phyloP scores from a whole-genome alignment of 1,140 invertebrate species.

The Hypothenemus hampei region DNA sequence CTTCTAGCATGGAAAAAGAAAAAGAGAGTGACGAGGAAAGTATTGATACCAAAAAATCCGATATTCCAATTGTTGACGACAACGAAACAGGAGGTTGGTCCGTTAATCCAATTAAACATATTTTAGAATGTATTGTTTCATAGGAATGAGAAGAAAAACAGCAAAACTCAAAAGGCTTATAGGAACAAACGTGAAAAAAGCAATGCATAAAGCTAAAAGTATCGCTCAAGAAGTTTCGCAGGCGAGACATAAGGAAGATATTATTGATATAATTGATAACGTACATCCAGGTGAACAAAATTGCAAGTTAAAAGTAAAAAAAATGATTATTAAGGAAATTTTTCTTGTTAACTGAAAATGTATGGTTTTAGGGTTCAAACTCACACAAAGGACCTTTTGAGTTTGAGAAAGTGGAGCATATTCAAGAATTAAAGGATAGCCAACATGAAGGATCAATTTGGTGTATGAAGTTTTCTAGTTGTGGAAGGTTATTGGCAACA shows the following conservation, averaged over 20 bases:
- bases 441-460: constrained; percentile 86
- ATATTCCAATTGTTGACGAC: constrained; percentile 50
- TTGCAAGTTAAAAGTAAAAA: constrained; percentile 73
- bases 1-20: constrained; percentile 67
- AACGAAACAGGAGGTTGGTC: constrained; percentile 11
- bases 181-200: constrained; percentile 80
- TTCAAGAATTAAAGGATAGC: constrained; percentile 55
- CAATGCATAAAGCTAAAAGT: constrained; percentile 85
- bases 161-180: constrained; percentile 76
- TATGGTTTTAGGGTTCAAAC: constrained; percentile 62
- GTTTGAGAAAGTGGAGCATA: constrained; percentile 71
- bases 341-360: not conserved
- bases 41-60: constrained; percentile 67
- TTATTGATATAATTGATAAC: constrained; percentile 79
- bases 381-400: constrained; percentile 96
- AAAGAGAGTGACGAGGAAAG: constrained; percentile 76
- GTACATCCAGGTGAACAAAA: constrained; percentile 74
- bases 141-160: constrained; percentile 48
- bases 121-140: not conserved
- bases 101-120: not conserved
- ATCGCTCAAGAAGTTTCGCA: constrained; percentile 83
- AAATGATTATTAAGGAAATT: not conserved
- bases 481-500: constrained; percentile 87
- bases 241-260: constrained; percentile 77
- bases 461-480: constrained; percentile 98